Percentiles rank a stretch among this genome's conserved stretches.
Evolutionary conservation across 2,888 invertebrate genomes (phyloP).

Genomic region (Caenorhabditis plicata): DNA sequence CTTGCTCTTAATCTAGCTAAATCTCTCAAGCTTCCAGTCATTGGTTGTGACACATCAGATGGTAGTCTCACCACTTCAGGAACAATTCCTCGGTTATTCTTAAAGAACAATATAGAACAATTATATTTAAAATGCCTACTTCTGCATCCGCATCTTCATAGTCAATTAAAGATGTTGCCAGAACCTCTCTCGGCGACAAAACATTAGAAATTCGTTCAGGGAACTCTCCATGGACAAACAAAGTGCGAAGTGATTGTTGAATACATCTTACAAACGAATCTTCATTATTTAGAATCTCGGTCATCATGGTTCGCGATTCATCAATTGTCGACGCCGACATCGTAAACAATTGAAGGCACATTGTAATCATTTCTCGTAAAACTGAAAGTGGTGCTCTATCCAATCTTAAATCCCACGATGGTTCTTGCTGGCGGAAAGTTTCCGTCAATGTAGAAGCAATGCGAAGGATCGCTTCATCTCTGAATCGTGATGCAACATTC

Average conservation of each 20-base stretch:
- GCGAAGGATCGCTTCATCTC: conserved; percentile 14
- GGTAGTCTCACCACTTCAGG: background rate
- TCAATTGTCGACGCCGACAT: conserved; percentile 4
- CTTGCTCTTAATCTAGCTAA: conserved; percentile 2
- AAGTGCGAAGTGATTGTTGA: conserved; percentile 9
- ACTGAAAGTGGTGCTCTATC: conserved; percentile 11
- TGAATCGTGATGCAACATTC: conserved; percentile 15
- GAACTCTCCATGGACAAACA: conserved; percentile 23
- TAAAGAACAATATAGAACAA: too few relatives aligned
- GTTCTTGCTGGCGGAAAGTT: conserved; percentile 5
- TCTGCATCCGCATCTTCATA: conserved; percentile 14
- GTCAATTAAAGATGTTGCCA: conserved; percentile 4
- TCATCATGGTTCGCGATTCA: conserved; percentile 21
- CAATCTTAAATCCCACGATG: conserved; percentile 19
- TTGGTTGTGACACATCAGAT: conserved; percentile 17
- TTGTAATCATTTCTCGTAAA: conserved; percentile 8
- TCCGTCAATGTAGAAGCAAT: conserved; percentile 11
- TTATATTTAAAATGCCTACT: too few relatives aligned
- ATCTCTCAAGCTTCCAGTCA: conserved; percentile 15
- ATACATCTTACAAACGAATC: conserved; percentile 5
- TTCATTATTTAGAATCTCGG: conserved; percentile 16
- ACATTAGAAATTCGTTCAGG: conserved; percentile 16
- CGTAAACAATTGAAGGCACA: conserved; percentile 12
- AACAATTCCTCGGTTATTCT: background rate
- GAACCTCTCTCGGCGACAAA: conserved; percentile 5